A percentile compares a stretch with the other conserved stretches of the same genome.
These are phyloP conservation scores for Chlorodrepanis virens DNA, from an alignment of 2,113 vertebrate genomes.

Conservation along the genomic window DNA sequence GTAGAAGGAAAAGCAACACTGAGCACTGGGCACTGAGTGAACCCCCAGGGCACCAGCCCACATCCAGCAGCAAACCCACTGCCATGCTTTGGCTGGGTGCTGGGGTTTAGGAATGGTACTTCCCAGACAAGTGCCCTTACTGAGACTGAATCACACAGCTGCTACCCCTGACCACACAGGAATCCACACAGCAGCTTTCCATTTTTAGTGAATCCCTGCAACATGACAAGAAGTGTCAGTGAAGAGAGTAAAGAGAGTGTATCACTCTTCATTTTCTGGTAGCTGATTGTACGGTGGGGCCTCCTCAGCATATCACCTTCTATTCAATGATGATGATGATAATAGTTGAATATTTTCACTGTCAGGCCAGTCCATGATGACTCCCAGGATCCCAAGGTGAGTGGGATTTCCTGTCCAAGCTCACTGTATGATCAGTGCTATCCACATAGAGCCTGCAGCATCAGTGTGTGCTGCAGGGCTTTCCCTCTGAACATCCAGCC, in stretches of 20 bases:
- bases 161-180: neutral
- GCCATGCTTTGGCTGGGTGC: no score
- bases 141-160: neutral
- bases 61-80: neutral
- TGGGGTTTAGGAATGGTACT: neutral
- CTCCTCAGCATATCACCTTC: neutral
- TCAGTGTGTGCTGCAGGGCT: neutral
- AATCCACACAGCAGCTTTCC: neutral
- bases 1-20: neutral
- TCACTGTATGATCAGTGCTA: neutral
- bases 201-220: neutral
- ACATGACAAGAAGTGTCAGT: neutral
- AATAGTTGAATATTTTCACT: rapidly evolving
- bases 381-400: neutral
- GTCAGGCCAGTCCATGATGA: neutral
- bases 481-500: neutral
- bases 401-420: neutral
- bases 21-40: neutral
- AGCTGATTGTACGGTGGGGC: neutral
- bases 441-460: neutral
- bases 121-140: neutral
- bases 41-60: neutral
- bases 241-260: neutral
- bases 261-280: neutral
- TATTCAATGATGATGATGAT: neutral